Percentiles rank a stretch among this genome's conserved stretches.
Evolutionary conservation across 2,113 vertebrate genomes (phyloP).

Genomic region (Erpornis zantholeuca): DNA sequence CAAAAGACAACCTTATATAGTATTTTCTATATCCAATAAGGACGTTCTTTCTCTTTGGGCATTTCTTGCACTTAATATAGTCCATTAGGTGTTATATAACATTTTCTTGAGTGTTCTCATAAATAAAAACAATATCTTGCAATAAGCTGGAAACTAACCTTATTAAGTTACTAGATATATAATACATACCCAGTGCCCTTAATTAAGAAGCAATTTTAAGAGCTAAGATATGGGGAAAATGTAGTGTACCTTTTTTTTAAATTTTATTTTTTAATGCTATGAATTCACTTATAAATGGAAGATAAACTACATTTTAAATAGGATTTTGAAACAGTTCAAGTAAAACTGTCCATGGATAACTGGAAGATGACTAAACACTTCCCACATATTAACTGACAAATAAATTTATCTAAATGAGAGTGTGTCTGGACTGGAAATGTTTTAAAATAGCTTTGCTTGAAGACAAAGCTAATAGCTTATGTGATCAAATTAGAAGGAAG

Average conservation of each 20-base stretch:
- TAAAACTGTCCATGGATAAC: background rate
- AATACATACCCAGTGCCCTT: background rate
- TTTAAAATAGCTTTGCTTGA: background rate
- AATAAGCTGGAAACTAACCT: background rate
- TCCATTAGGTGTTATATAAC: background rate
- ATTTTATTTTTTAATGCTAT: background rate
- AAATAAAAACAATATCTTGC: background rate
- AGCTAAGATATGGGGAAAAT: background rate
- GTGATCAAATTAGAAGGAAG: background rate
- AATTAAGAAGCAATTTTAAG: background rate
- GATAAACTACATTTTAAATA: background rate
- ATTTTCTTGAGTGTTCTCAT: background rate
- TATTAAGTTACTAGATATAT: background rate
- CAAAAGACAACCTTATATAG: background rate
- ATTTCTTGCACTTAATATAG: background rate
- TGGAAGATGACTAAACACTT: background rate
- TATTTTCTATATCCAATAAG: background rate
- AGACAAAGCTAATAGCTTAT: background rate
- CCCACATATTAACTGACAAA: background rate
- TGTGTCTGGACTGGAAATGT: background rate
- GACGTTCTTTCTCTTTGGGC: background rate
- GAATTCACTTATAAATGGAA: background rate
- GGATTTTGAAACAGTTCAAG: background rate
- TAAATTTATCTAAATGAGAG: background rate
- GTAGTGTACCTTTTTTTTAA: accelerated